Base-by-base conservation (phyloP, 1,140 invertebrate genomes). In the Solenopsis fugax region DNA sequence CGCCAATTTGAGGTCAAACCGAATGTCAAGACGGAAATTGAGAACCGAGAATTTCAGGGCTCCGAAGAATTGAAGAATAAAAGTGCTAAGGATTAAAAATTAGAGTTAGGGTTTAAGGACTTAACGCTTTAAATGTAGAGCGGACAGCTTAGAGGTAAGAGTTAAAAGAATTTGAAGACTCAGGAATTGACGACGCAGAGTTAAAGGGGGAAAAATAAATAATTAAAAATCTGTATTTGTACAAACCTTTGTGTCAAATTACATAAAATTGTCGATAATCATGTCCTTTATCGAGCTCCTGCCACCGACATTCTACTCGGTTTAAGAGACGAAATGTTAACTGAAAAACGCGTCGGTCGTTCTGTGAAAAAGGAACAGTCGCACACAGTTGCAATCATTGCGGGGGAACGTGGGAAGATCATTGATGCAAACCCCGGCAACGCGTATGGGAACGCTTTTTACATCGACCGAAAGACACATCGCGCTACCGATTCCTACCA, bases 371-470 rank as follows among this genome's bases (percentile, higher is more conserved):
- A 78, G 24, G 24, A 65, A 78, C 58, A 3, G 9, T 41, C 21
- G 34, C 62, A 41, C 48, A 41, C 54, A 48, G 58, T 82, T 48
- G 67, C 80, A 24, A 48, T 4, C 24, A 48, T 13, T 13, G 56
- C 21, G 45, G 45, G 18, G 6, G 4, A n/a, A 85, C 58, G 73
- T 85, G 72, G 48, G 73, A 85, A 85, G 73, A 85, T 85, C 73
- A 85, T 85, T 85, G 73, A 85, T 54, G 73, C 73, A 78, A 65
- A 80, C 58, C 37, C 29, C 34, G 41, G 34, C 72, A 29, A 78
- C 12, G 37, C 21, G 50, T 80, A 71, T 65, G 73, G 58, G 48
- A 85, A 80, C 37, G 10, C 18, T 85, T 85, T 85, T 80, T 84
- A 62, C 54, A 76, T 76, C 52, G 13, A 76, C 54, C 52, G 10